phyloP scores from a whole-genome alignment of 2,113 vertebrate genomes.

The Siphamia tubifer region DNA sequence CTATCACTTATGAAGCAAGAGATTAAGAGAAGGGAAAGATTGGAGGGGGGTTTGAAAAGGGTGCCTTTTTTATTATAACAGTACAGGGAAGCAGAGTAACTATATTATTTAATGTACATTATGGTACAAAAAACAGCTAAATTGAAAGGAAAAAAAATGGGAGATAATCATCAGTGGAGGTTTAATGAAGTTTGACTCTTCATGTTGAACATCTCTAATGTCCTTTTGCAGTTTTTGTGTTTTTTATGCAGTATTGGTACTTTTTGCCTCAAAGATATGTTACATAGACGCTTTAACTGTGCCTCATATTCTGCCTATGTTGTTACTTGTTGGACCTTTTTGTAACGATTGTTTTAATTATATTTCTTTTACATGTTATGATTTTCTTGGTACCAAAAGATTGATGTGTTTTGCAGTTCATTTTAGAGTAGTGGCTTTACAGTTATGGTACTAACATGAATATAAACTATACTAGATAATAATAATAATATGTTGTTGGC shows the following conservation, averaged over 20 bases:
- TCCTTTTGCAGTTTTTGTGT: not conserved
- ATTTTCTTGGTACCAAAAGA: conserved; percentile 10
- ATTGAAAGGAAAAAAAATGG: too few species aligned
- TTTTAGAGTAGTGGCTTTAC: conserved; percentile 19
- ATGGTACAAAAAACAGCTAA: not conserved
- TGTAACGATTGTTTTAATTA: not conserved
- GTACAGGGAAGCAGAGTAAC: not conserved
- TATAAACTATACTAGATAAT: not conserved
- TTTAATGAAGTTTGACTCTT: not conserved
- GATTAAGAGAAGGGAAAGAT: not conserved
- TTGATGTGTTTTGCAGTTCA: not conserved
- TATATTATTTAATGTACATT: conserved; percentile 60
- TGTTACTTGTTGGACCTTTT: not conserved
- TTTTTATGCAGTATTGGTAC: conserved; percentile 15
- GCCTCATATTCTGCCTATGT: not conserved
- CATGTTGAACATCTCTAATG: not conserved
- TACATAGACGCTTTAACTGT: conserved; percentile 6
- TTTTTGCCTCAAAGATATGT: conserved; percentile 27
- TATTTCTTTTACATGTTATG: not conserved
- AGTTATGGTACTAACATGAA: conserved; percentile 13
- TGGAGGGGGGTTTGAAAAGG: not conserved
- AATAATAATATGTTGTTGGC: not conserved
- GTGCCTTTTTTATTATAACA: conserved; percentile 8
- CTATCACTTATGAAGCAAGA: too few species aligned
- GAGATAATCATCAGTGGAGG: not conserved